Evolutionary conservation across 2,797 vertebrate species (phyloP), one percentile per base, ranked within the genome.

Genomic region (Amniataba percoides): DNA sequence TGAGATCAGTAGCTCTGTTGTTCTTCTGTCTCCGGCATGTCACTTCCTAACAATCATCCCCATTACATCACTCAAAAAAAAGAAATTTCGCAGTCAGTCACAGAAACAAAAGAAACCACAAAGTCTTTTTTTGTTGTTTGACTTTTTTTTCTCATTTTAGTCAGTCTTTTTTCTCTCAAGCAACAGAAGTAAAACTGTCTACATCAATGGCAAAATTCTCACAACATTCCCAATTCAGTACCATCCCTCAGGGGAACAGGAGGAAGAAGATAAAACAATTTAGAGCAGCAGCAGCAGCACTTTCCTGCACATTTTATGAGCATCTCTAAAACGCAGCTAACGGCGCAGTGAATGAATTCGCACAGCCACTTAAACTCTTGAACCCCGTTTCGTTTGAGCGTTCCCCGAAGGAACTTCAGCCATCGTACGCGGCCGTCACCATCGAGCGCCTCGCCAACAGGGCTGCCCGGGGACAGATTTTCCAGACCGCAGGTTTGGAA

Each of bases 111-210:
- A 84, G 64, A 88, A 84, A 81, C 77, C 80, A 85, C 78, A 74
- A 74, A 74, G 25, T 51, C 43, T 2, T 79, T 31, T 31, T 81
- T 74, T 82, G 57, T 75, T 85, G 75, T 89, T 90, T 82, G 51
- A 81, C 39, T 71, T 80, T 83, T 78, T 36, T 82, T 80, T 81
- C 71, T 71, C 12, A 53, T 83, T 86, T 82, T 84, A 83, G 80
- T 85, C 75, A 65, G 27, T 72, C 74, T 83, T 80, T 77, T 84
- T 74, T 84, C 74, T 11, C 25, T 86, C 84, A 91, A 93, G 86
- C 89, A 91, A 92, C 69, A 94, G 64, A 89, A 89, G 76, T 87
- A 84, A 85, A 92, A 90, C 83, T 71, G 46, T 90, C 84, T 91
- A 93, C 89, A 93, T 83, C 86, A 89, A 92, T 86, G 89, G 87